phyloP scores from a whole-genome alignment of 2,113 vertebrate species.

The Cyphomyrus plagiostoma region DNA sequence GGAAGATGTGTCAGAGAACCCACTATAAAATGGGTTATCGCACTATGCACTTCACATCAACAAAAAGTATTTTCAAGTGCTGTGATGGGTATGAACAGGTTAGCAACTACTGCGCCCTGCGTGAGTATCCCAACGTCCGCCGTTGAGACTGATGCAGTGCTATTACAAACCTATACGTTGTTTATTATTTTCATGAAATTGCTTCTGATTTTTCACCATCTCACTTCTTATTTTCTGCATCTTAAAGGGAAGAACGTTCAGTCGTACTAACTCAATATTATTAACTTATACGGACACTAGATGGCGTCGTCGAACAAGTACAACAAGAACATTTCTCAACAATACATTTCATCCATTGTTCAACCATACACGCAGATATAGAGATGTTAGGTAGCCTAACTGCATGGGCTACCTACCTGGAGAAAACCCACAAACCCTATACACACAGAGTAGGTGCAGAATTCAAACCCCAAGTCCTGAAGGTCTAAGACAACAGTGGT shows the following conservation, averaged over 20 bases:
- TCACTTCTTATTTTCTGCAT: neutral
- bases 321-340: neutral
- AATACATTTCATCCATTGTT: neutral
- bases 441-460: neutral
- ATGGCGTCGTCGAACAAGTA: conserved; percentile 26
- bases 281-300: conserved; percentile 31
- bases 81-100: conserved; percentile 74
- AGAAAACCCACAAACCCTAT: neutral
- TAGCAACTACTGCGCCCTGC: conserved; percentile 71
- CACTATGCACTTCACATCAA: conserved; percentile 41
- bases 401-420: neutral
- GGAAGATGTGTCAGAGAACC: conserved; percentile 65
- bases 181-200: neutral
- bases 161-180: neutral
- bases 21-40: conserved; percentile 52
- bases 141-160: neutral
- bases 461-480: neutral
- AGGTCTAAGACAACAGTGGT: neutral
- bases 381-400: neutral
- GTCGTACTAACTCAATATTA: conserved; percentile 20
- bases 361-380: neutral
- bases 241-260: conserved; percentile 5
- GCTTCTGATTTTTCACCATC: neutral
- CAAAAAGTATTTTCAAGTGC: conserved; percentile 61
- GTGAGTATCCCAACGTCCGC: conserved; percentile 56